phyloP scores from a whole-genome alignment of 1,140 invertebrate genomes.

The Euschistus heros region DNA sequence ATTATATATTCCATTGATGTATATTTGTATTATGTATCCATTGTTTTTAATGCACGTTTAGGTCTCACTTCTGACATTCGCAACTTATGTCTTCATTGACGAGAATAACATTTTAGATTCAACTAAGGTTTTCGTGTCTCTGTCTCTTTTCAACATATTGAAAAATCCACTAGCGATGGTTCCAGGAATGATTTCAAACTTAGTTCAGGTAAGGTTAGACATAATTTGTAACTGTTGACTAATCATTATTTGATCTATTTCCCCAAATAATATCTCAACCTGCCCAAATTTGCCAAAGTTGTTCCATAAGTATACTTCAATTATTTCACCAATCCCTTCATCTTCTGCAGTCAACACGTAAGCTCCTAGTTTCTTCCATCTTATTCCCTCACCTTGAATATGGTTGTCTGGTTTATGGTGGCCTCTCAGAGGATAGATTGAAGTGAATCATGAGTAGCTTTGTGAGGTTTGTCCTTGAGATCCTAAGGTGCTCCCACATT shows the following conservation, averaged over 20 bases:
- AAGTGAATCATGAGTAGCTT: too few relatives aligned
- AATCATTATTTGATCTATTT: background rate
- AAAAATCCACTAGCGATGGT: slow-evolving; percentile 65
- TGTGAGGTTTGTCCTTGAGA: too few relatives aligned
- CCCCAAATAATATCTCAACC: background rate
- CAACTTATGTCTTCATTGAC: slow-evolving; percentile 75
- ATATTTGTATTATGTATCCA: background rate
- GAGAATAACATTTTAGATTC: slow-evolving; percentile 75
- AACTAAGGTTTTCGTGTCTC: slow-evolving; percentile 87
- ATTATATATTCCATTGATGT: too few relatives aligned
- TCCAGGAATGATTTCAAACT: slow-evolving; percentile 42
- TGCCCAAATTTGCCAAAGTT: background rate
- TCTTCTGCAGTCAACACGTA: too few relatives aligned
- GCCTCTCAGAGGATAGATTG: too few relatives aligned
- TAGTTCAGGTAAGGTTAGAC: slow-evolving; percentile 85
- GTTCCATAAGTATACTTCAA: too few relatives aligned
- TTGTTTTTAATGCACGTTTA: slow-evolving; percentile 34
- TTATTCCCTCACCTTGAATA: too few relatives aligned
- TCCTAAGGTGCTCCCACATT: too few relatives aligned
- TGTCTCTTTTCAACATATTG: slow-evolving; percentile 96
- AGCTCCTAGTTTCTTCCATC: too few relatives aligned
- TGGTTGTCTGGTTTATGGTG: too few relatives aligned
- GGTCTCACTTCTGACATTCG: slow-evolving; percentile 86
- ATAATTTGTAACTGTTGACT: background rate
- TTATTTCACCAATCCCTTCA: too few relatives aligned